Percentiles rank a stretch among this genome's conserved stretches.
Conservation (phyloP, 2,888 invertebrate genomes). For the Pecten maximus region DNA sequence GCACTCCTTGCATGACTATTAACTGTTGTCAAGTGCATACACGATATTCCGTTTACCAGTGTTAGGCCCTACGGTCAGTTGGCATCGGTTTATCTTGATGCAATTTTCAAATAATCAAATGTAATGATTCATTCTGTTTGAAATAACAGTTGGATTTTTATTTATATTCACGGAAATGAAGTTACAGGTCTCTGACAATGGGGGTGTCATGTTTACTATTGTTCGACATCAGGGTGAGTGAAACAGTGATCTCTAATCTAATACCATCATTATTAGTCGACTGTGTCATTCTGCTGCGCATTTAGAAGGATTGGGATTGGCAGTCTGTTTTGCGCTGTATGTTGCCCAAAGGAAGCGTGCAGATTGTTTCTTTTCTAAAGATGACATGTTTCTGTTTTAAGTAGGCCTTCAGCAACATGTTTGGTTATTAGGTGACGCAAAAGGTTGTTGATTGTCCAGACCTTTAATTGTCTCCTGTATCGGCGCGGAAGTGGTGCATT, state of each 20-base stretch:
- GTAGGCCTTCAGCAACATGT: background rate
- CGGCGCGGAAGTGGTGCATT: background rate
- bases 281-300: background rate
- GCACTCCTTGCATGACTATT: background rate
- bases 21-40: background rate
- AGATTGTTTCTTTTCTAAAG: background rate
- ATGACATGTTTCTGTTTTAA: background rate
- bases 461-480: background rate
- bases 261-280: background rate
- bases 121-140: background rate
- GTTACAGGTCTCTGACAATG: background rate
- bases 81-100: background rate
- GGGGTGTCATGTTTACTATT: background rate
- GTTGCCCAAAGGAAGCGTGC: background rate
- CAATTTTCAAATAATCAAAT: background rate
- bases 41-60: background rate
- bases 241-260: background rate
- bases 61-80: background rate
- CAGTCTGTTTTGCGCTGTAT: background rate
- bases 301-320: background rate
- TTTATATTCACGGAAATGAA: background rate
- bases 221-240: background rate
- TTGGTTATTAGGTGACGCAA: background rate
- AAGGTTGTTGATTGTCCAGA: background rate
- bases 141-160: background rate